These are phyloP conservation scores for Zootermopsis nevadensis DNA, from an alignment of 2,888 invertebrate genomes.

Conservation along the genomic window DNA sequence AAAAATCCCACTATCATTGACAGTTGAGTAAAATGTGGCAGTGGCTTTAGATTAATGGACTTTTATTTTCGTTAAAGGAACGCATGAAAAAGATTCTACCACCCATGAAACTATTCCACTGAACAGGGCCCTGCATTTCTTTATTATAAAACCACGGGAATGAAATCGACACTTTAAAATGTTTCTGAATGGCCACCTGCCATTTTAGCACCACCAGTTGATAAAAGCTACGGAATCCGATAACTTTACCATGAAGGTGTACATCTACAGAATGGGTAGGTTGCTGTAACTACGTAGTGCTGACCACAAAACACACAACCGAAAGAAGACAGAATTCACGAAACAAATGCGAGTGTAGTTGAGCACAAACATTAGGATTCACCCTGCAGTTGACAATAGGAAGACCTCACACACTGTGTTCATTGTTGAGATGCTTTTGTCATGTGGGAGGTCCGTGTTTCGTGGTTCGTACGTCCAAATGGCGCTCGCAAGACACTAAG, in stretches of 20 bases:
- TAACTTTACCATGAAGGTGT: not conserved
- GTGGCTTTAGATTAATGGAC: not conserved
- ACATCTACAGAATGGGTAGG: not conserved
- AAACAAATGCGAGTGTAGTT: not conserved
- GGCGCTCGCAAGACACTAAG: not conserved
- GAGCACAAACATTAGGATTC: slow-evolving; percentile 10
- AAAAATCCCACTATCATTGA: not conserved
- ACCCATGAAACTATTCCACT: not conserved
- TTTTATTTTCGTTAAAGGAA: not conserved
- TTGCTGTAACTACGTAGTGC: not conserved
- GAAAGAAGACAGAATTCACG: not conserved
- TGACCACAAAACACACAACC: slow-evolving; percentile 7
- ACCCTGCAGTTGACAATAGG: slow-evolving; percentile 14
- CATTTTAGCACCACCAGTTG: not conserved
- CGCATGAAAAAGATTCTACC: not conserved
- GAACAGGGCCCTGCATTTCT: not conserved
- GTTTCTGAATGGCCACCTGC: not conserved
- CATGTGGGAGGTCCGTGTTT: not conserved
- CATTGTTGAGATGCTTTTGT: not conserved
- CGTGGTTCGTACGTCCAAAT: not conserved
- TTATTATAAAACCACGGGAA: not conserved
- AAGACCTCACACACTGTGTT: not conserved
- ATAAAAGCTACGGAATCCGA: not conserved
- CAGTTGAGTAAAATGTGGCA: not conserved
- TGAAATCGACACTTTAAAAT: not conserved